phyloP scores from a whole-genome alignment of 2,888 invertebrate species.

The Trissonchulus sp. region DNA sequence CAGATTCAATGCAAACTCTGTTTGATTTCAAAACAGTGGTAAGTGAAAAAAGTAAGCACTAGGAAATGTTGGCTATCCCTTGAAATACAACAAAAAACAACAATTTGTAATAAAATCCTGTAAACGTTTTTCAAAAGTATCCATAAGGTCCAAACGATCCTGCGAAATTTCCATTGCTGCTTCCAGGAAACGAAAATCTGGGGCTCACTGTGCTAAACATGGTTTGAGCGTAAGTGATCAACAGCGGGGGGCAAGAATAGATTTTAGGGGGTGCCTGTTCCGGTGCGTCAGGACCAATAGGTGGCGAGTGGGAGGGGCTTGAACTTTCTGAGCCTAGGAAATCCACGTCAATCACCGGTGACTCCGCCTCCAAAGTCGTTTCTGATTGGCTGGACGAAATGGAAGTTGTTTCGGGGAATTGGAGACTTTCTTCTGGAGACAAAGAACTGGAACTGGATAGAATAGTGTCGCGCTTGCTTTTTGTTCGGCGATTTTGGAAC shows the following conservation, averaged over 20 bases:
- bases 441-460: background rate
- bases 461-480: slow-evolving; percentile 48
- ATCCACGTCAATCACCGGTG: background rate
- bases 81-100: too few relatives aligned
- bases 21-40: too few relatives aligned
- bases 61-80: too few relatives aligned
- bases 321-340: background rate
- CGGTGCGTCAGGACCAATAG: background rate
- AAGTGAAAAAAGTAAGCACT: too few relatives aligned
- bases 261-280: background rate
- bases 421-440: background rate
- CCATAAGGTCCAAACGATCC: background rate
- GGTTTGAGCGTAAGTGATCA: slow-evolving; percentile 12
- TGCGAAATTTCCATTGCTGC: background rate
- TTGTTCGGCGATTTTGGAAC: slow-evolving; percentile 52
- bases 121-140: slow-evolving; percentile 1
- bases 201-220: too few relatives aligned
- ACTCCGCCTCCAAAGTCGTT: background rate
- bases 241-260: slow-evolving; percentile 20
- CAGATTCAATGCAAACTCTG: too few relatives aligned
- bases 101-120: too few relatives aligned
- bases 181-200: background rate
- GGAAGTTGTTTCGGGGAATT: background rate
- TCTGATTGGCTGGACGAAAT: background rate
- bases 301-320: background rate